Evolutionary conservation across 2,888 invertebrate genomes (phyloP).

Genomic region (Pharmacophagus antenor): DNA sequence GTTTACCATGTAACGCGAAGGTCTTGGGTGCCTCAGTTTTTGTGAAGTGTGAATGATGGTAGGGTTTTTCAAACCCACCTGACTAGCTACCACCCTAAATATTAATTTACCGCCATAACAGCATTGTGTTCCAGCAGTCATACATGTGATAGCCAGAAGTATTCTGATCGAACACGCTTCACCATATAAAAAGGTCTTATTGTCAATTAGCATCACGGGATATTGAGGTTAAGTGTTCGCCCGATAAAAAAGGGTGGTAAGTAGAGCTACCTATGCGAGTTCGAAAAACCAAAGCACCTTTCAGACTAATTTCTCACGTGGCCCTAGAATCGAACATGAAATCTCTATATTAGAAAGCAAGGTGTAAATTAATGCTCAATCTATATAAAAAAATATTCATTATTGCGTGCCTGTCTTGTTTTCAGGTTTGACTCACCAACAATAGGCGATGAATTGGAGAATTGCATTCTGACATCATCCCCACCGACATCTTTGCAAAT

Average conservation of each 20-base stretch:
- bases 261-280: background rate
- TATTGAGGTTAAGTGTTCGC: background rate
- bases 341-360: no score
- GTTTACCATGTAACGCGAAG: background rate
- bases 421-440: constrained; percentile 84
- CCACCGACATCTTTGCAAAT: constrained; percentile 71
- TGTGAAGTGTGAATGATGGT: no score
- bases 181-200: background rate
- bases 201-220: background rate
- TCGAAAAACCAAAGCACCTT: no score
- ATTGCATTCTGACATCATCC: constrained; percentile 89
- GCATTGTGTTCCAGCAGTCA: background rate
- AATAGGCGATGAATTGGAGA: constrained; percentile 84
- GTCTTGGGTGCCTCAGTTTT: background rate
- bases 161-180: background rate
- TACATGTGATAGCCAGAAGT: background rate
- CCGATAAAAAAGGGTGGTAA: background rate
- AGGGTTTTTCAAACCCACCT: background rate
- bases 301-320: no score
- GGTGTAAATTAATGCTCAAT: no score
- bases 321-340: no score
- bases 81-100: background rate
- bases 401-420: no score
- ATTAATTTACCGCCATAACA: background rate
- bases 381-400: no score